phyloP scores from a whole-genome alignment of 2,888 invertebrate genomes.

The Coecobrya sp. region DNA sequence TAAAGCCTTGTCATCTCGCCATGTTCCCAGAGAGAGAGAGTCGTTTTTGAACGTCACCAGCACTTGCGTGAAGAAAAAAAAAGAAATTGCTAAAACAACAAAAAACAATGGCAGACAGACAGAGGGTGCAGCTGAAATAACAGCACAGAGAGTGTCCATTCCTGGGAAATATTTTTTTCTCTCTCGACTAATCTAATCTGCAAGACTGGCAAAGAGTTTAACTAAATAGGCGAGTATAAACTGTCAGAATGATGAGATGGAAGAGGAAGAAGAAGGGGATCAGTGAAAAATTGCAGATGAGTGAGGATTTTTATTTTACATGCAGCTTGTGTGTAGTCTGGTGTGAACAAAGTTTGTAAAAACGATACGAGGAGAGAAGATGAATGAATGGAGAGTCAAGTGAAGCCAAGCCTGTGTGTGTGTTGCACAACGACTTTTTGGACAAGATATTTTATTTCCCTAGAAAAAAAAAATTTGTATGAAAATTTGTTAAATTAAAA shows the following conservation, averaged over 20 bases:
- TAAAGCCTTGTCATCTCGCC: slow-evolving; percentile 30
- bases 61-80: slow-evolving; percentile 40
- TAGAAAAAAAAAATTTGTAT: not conserved
- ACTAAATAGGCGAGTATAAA: slow-evolving; percentile 32
- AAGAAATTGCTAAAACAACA: slow-evolving; percentile 47
- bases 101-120: not conserved
- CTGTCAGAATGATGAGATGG: slow-evolving; percentile 13
- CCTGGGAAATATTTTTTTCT: not conserved
- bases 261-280: slow-evolving; percentile 6
- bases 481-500: not conserved
- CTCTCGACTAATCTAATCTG: slow-evolving; percentile 24
- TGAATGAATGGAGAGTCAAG: not conserved
- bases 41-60: slow-evolving; percentile 16
- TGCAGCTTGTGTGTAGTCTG: too few species aligned
- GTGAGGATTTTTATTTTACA: not conserved
- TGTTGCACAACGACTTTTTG: not conserved
- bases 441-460: not conserved
- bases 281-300: slow-evolving; percentile 49
- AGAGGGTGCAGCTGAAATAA: slow-evolving; percentile 54
- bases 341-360: too few species aligned
- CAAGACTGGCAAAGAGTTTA: not conserved
- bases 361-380: not conserved
- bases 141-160: not conserved
- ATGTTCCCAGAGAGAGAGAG: not conserved
- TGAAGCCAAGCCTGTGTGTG: not conserved